phyloP scores from a whole-genome alignment of 2,888 invertebrate species.

The Dasypogon diadema region DNA sequence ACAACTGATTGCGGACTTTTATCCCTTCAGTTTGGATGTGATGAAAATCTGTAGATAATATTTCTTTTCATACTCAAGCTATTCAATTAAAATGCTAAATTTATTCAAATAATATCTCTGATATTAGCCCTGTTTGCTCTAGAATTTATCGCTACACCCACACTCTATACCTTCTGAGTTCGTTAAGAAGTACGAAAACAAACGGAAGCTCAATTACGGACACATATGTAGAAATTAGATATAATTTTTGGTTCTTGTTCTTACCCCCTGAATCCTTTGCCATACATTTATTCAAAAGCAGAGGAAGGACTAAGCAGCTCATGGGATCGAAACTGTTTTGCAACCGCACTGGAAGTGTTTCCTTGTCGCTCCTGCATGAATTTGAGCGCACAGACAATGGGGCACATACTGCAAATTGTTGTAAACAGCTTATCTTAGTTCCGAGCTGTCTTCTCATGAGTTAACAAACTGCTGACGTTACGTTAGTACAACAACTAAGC shows the following conservation, averaged over 20 bases:
- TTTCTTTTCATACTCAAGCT: too few relatives aligned
- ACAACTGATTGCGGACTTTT: too few relatives aligned
- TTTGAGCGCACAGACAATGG: constrained; percentile 14
- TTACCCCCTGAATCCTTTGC: constrained; percentile 9
- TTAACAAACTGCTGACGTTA: constrained; percentile 16
- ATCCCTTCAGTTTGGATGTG: too few relatives aligned
- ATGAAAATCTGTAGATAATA: too few relatives aligned
- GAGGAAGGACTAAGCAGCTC: not conserved
- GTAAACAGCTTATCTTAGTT: constrained; percentile 11
- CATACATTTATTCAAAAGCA: not conserved
- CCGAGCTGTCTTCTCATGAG: not conserved
- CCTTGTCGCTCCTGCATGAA: not conserved
- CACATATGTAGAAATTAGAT: not conserved
- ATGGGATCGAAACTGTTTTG: not conserved
- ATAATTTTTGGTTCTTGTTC: constrained; percentile 3
- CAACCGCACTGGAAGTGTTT: not conserved
- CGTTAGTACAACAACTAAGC: too few relatives aligned
- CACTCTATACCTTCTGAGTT: too few relatives aligned
- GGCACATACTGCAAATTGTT: constrained; percentile 23
- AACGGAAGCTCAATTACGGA: not conserved
- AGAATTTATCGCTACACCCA: too few relatives aligned
- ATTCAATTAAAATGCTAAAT: too few relatives aligned
- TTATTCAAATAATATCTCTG: too few relatives aligned
- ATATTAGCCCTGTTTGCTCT: too few relatives aligned
- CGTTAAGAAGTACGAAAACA: not conserved